Conservation (phyloP, 2,888 invertebrate genomes). For the Harpalus rufipes region DNA sequence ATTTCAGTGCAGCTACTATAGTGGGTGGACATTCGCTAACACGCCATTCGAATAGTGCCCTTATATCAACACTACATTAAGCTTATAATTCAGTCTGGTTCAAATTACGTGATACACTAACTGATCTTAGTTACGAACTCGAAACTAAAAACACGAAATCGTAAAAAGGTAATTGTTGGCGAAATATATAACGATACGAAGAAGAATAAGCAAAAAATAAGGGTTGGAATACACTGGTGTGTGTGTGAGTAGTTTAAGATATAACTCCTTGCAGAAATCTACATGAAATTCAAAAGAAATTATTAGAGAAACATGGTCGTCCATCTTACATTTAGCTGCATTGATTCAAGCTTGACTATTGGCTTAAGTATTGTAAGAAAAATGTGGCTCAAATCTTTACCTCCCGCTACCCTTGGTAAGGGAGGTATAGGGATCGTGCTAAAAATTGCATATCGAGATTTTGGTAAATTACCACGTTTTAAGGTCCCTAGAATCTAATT, state of each 20-base stretch:
- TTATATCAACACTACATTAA: background rate
- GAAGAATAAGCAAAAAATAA: background rate
- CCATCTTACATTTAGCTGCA: too few relatives aligned
- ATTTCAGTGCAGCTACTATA: slow-evolving; percentile 60
- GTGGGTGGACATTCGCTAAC: slow-evolving; percentile 65
- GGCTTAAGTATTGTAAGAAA: too few relatives aligned
- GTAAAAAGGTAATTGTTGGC: background rate
- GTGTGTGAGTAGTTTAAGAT: background rate
- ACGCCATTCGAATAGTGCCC: background rate
- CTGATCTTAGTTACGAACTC: background rate
- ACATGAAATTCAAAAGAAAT: background rate
- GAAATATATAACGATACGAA: background rate
- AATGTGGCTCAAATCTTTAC: too few relatives aligned
- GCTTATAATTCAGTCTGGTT: background rate
- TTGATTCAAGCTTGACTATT: too few relatives aligned
- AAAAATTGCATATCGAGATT: too few relatives aligned
- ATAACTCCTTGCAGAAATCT: background rate
- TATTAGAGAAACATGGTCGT: too few relatives aligned
- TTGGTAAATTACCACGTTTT: too few relatives aligned
- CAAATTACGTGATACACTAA: background rate
- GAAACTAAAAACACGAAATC: background rate
- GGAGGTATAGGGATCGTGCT: too few relatives aligned
- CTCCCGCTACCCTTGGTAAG: too few relatives aligned
- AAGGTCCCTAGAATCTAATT: too few relatives aligned
- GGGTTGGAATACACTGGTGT: too few relatives aligned